Evolutionary conservation across 2,113 vertebrate genomes (phyloP).

Genomic region (Odontophorus gujanensis): DNA sequence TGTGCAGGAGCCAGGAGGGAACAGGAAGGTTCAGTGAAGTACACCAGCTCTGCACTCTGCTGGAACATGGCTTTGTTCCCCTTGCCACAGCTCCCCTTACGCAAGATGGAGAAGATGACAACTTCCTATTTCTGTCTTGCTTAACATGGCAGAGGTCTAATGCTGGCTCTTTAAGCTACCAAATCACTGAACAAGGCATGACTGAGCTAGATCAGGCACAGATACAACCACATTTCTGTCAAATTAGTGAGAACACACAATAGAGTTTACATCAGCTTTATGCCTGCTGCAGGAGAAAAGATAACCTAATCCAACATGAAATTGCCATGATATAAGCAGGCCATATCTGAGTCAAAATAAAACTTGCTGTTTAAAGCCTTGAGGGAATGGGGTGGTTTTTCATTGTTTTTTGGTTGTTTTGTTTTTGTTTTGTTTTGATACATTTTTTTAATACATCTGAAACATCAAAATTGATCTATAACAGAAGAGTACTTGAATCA

Average conservation of each 20-base stretch:
- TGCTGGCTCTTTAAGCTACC: neutral
- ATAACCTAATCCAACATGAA: constrained; percentile 1
- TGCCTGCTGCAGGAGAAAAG: constrained; percentile 1
- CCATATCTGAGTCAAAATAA: neutral
- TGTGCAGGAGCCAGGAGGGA: neutral
- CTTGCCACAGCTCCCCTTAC: neutral
- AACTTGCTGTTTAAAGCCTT: neutral
- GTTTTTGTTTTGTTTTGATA: too few relatives aligned
- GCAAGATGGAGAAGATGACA: neutral
- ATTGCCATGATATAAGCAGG: neutral
- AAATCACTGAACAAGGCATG: constrained; percentile 15
- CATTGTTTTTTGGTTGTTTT: neutral
- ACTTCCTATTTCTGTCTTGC: neutral
- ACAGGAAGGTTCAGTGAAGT: neutral
- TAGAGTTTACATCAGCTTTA: constrained; percentile 17
- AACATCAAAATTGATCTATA: neutral
- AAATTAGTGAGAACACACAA: neutral
- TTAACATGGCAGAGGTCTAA: neutral
- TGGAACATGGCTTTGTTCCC: neutral
- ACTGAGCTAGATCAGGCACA: constrained; percentile 24
- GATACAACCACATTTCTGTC: constrained; percentile 9
- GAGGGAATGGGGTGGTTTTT: neutral
- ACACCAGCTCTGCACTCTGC: neutral
- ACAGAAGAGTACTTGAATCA: neutral
- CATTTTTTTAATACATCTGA: neutral